Base-by-base conservation (phyloP, 2,113 vertebrate genomes). In the Sorex fumeus region DNA sequence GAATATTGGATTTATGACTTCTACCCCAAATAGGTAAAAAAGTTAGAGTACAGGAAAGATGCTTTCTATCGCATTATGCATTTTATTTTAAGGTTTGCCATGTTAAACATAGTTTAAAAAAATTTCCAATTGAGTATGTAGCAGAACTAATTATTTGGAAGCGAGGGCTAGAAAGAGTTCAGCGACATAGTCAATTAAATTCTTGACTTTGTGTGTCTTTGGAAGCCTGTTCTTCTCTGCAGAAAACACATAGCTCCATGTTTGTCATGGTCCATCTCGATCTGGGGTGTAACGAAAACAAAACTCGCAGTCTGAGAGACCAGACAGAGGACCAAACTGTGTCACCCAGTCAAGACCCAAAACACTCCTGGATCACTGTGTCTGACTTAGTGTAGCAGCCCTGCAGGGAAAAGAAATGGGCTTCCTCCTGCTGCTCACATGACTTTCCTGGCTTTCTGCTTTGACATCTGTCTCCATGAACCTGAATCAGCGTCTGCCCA, bases 181-280 rank as follows among this genome's bases (percentile, higher is more conserved):
- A 50, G 47, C 2, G 47, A 50, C 47, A 50, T 13, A 50, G 47
- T 40, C 3, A 40, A 50, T 50, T 10, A 66, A 66, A 66, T 66
- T 11, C 28, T 66, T 66, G 27, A 30, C 27, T 66, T 11, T 30
- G 10, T 27, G 64, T 30, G 30, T 66, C 21, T 27, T 60, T 76
- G 36, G 76, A 91, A 76, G 40, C 2, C 1, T 69, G 43, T 69
- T 88, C 50, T 75, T 77, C n/a, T 25, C 4, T 25, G 19, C 74
- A 40, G 19, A n/a, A 18, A 32, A 11, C 1, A 11, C 11, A 12
- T 27, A 11, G n/a, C 19, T 36, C 21, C 11, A 3, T 8, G n/a
- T 30, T 9, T 6, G 23, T 6, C 5, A 10, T 0, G 3, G 5
- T 9, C 8, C 8, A 3, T 64, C 30, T 74, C 0, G 0, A n/a